Evolutionary conservation across 1,140 invertebrate species (phyloP), one percentile per base, ranked within the genome.

Genomic region (Dufourea novaeangliae): DNA sequence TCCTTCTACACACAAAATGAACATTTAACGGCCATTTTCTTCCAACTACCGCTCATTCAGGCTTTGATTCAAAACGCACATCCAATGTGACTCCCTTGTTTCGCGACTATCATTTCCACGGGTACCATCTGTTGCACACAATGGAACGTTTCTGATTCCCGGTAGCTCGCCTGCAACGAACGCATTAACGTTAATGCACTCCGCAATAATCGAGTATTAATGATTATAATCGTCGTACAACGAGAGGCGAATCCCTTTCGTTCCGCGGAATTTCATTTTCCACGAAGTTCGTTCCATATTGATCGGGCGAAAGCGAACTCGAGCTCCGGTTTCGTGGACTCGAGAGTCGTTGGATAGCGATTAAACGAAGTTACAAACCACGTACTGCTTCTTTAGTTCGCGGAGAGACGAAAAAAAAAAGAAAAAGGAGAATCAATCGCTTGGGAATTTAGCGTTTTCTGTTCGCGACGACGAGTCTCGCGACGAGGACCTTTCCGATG

Each of bases 41-140:
- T 72, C 8, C 56, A 2, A 34, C 7, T 11, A 2, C 52, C 5
- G 22, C 0, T 5, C 5, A 29, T 32, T 32, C 12, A 72, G 25
- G 56, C 39, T 62, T 34, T 56, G 25, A 29, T 22, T 56, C n/a
- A 12, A 17, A 50, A n/a, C 22, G 25, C 7, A 37, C 11, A 22
- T 34, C 14, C 29, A 6, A 17, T 3, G 56, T 8, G n/a, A 37
- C 6, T n/a, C 2, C 22, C 6, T 37, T 20, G 34, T 37, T 14
- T 17, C 5, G 20, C 57, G 6, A 14, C 7, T 37, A 32, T 57
- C 27, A 32, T 57, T 57, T 61, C 59, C 59, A 34, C 32, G 56
- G n/a, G 68, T 72, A 62, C 76, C 69, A 78, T 73, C 61, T 78
- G 69, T 78, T 78, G 69, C 76, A 72, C 44, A n/a, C 32, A 20